These are phyloP conservation scores for Lindbergichthys nudifrons DNA, from an alignment of 2,797 vertebrate species.

Conservation along the genomic window DNA sequence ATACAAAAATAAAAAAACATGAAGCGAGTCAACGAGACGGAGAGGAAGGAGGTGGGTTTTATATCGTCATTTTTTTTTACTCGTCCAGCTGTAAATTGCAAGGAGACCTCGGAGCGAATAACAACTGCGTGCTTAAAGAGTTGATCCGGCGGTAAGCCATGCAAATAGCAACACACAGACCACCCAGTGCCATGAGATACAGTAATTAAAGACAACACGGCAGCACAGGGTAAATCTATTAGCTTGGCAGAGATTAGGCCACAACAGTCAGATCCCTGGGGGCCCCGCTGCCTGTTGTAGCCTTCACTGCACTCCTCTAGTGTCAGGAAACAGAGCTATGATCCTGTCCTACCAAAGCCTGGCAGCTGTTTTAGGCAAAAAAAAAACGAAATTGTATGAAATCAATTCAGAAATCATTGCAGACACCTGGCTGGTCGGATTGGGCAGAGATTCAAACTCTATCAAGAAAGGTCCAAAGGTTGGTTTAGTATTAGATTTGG, in stretches of 20 bases:
- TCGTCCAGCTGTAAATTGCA: conserved; percentile 66
- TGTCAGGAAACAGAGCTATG: no score
- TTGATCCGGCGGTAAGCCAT: conserved; percentile 77
- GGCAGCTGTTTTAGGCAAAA: no score
- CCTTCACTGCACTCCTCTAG: conserved; percentile 32
- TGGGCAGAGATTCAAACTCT: neutral
- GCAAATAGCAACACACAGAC: conserved; percentile 79
- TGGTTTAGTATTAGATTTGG: conserved; percentile 21
- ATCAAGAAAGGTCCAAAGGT: conserved; percentile 39
- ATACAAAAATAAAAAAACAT: conserved; percentile 50
- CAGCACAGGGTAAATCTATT: conserved; percentile 80
- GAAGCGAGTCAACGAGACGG: conserved; percentile 31
- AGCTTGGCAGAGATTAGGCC: conserved; percentile 78
- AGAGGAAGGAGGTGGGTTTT: conserved; percentile 39
- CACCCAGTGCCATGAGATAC: conserved; percentile 79
- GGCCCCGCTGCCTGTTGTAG: conserved; percentile 52
- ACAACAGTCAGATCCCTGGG: conserved; percentile 65
- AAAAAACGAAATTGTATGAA: no score
- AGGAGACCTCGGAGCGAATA: conserved; percentile 72
- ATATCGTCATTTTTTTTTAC: conserved; percentile 49
- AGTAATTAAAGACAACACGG: conserved; percentile 83
- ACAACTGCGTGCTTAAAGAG: conserved; percentile 74
- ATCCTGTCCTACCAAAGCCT: no score
- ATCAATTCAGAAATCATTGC: no score
- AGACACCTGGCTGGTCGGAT: no score